phyloP scores from a whole-genome alignment of 2,888 invertebrate genomes.

The Phlogophora meticulosa region DNA sequence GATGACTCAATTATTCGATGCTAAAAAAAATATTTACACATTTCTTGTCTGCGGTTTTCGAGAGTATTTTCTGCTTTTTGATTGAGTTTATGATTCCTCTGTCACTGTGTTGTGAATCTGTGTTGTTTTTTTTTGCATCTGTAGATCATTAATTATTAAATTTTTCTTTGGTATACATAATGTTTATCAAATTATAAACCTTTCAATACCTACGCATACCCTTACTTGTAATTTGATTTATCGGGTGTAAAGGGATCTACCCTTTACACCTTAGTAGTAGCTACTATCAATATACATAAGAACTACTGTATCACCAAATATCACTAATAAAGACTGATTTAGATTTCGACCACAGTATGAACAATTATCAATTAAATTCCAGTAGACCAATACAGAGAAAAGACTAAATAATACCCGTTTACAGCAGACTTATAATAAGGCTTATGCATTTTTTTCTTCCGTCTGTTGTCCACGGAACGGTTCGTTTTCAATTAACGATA shows the following conservation, averaged over 20 bases:
- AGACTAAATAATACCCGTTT: slow-evolving; percentile 10
- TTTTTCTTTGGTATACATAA: slow-evolving; percentile 3
- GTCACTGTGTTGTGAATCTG: slow-evolving; percentile 1
- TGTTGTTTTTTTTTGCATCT: neutral
- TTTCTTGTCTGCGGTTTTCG: slow-evolving; percentile 48
- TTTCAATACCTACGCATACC: neutral
- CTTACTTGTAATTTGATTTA: too few relatives aligned
- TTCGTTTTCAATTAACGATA: slow-evolving; percentile 84
- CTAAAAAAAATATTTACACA: slow-evolving; percentile 45
- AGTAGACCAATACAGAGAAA: neutral
- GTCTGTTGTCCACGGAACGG: slow-evolving; percentile 63
- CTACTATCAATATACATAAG: too few relatives aligned
- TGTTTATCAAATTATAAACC: neutral
- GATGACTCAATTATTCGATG: slow-evolving; percentile 50
- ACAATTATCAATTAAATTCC: slow-evolving; percentile 12
- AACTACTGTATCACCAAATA: too few relatives aligned
- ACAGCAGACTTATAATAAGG: slow-evolving; percentile 27
- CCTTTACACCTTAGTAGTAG: too few relatives aligned
- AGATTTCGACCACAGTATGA: too few relatives aligned
- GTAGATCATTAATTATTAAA: neutral
- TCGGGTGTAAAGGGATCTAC: too few relatives aligned
- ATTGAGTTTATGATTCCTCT: slow-evolving; percentile 36
- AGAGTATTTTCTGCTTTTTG: slow-evolving; percentile 32
- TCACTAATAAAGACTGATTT: too few relatives aligned
- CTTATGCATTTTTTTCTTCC: slow-evolving; percentile 51